phyloP scores from a whole-genome alignment of 2,797 vertebrate species.

The Pantherophis alleghaniensis region DNA sequence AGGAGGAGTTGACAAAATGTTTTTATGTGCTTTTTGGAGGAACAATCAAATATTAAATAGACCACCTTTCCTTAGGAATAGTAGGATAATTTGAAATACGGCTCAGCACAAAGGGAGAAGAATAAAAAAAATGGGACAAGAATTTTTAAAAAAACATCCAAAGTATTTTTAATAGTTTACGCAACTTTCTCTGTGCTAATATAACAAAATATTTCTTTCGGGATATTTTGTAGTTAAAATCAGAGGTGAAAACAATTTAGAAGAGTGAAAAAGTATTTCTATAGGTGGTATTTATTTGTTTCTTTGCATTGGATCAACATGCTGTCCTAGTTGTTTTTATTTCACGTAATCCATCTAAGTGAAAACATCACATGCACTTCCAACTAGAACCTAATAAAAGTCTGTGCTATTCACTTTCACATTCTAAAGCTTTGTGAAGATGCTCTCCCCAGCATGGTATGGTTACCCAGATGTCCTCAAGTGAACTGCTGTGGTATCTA shows the following conservation, averaged over 20 bases:
- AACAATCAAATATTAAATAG: constrained; percentile 65
- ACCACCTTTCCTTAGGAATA: constrained; percentile 58
- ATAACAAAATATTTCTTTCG: constrained; percentile 7
- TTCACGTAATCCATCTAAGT: constrained; percentile 9
- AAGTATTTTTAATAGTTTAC: constrained; percentile 26
- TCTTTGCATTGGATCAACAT: background rate
- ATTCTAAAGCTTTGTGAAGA: background rate
- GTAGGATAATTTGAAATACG: constrained; percentile 60
- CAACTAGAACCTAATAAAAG: background rate
- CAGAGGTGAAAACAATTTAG: background rate
- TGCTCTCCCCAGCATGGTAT: background rate
- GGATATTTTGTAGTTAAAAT: constrained; percentile 8
- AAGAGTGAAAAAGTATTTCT: background rate
- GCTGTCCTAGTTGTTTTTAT: background rate
- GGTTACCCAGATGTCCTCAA: background rate
- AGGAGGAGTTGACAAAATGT: background rate
- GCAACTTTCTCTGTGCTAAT: background rate
- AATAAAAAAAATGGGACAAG: background rate
- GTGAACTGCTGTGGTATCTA: background rate
- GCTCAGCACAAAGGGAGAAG: constrained; percentile 28
- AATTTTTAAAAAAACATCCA: constrained; percentile 4
- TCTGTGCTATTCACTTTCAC: background rate
- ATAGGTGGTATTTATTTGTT: background rate
- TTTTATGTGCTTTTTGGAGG: constrained; percentile 53
- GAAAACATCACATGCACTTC: background rate